Evolutionary conservation across 2,888 invertebrate species (phyloP), one percentile per base, ranked within the genome.

Genomic region (Drosophila tanythrix): DNA sequence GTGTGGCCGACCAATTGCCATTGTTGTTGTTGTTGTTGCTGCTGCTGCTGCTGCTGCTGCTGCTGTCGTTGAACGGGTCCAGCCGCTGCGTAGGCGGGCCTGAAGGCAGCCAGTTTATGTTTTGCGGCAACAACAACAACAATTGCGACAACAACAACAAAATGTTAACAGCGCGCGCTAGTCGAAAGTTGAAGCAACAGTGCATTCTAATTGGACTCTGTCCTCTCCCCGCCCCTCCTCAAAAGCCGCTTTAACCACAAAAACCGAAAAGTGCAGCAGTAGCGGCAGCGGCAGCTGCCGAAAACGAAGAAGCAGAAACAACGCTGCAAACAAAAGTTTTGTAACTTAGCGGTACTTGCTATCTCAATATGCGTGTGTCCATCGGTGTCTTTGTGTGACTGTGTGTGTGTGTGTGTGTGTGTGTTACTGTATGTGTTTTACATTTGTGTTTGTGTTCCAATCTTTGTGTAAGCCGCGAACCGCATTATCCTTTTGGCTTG

Each of bases 401-500:
- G 27, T 57, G 21, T 25, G 1, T 27, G 10, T 21, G 21, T 18
- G 15, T 38, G 1, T 27, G 29, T 75, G 52, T 38, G 38, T 27
- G 10, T 63, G 18, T 29, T 48, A 43, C 43, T 63, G 60, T 56
- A 36, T 40, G 43, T 15, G 25, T 4, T 46, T 25, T 46, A 27
- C 46, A 46, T 25, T 46, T 33, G 40, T 76, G 53, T 40, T 53
- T 29, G 13, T 65, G n/a, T 40, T 51, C 36, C 38, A 58, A 58
- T 57, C 35, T 48, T 53, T 68, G 61, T 68, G 59, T 51, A 72
- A 75, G 76, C 77, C 81, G 77, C 77, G 74, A 83, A 77, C 75
- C 82, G 80, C 80, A 83, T 83, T 83, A 85, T 88, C 81, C 81
- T 77, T 76, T 81, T 75, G 85, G 81, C 77, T 83, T 85, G 84